Conservation (phyloP, 2,113 vertebrate species). For the Ageneiosus marmoratus region DNA sequence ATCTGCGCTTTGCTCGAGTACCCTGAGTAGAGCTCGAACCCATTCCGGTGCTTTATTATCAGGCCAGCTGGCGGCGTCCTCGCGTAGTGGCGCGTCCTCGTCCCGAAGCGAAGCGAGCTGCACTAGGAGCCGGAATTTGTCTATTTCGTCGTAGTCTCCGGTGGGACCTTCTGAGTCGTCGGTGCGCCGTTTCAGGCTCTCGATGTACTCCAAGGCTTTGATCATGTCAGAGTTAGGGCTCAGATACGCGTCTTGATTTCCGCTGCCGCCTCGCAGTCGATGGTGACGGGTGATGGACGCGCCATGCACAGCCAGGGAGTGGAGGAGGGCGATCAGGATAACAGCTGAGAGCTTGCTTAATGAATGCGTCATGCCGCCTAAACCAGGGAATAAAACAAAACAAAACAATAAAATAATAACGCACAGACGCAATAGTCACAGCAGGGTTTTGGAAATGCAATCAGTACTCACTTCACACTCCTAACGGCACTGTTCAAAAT, state of each 20-base stretch:
- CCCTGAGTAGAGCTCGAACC: conserved; percentile 83
- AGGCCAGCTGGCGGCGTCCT: conserved; percentile 72
- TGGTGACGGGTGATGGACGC: conserved; percentile 85
- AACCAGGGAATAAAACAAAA: conserved; percentile 54
- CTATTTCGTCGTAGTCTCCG: conserved; percentile 80
- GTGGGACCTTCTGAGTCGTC: conserved; percentile 77
- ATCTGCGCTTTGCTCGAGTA: conserved; percentile 79
- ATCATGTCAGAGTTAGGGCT: conserved; percentile 89
- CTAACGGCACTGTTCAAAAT: neutral
- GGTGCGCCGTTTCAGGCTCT: conserved; percentile 89
- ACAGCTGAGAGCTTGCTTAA: conserved; percentile 75
- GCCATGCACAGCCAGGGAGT: conserved; percentile 74
- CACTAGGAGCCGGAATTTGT: conserved; percentile 78
- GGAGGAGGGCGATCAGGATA: conserved; percentile 76
- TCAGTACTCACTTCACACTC: conserved; percentile 14
- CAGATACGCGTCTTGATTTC: conserved; percentile 79
- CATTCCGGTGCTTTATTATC: conserved; percentile 85
- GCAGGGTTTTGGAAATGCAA: neutral
- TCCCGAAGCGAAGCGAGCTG: conserved; percentile 80
- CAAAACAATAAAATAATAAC: neutral
- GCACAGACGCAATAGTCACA: neutral
- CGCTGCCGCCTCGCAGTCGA: conserved; percentile 79
- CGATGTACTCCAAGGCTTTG: conserved; percentile 95
- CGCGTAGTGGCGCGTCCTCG: conserved; percentile 74
- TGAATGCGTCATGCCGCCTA: conserved; percentile 84